Percentiles rank a stretch among this genome's conserved stretches.
phyloP scores from a whole-genome alignment of 2,797 vertebrate species.

The Acropternis orthonyx region DNA sequence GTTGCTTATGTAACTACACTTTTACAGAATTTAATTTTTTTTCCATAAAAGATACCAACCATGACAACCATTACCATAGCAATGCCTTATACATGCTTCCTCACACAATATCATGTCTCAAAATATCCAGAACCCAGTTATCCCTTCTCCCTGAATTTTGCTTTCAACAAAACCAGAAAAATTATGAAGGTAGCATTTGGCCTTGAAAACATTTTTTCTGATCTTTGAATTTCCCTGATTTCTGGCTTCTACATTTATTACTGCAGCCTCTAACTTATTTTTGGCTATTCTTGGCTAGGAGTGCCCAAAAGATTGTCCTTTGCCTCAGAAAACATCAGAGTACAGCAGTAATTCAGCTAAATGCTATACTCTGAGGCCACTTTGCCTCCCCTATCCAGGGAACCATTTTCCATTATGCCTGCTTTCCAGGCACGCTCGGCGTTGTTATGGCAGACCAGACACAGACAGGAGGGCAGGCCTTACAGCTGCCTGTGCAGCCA shows the following conservation, averaged over 20 bases:
- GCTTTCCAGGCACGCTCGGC: neutral
- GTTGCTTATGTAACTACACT: constrained; percentile 55
- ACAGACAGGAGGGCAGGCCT: accelerated
- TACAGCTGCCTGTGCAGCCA: neutral
- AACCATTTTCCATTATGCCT: neutral
- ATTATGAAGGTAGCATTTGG: neutral
- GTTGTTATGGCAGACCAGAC: neutral
- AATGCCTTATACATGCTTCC: constrained; percentile 33
- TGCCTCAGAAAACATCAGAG: neutral
- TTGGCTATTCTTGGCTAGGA: neutral
- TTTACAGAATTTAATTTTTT: neutral
- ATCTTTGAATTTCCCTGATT: neutral
- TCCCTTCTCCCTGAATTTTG: neutral
- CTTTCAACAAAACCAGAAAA: neutral
- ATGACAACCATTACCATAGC: constrained; percentile 67
- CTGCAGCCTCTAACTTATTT: neutral
- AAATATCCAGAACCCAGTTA: constrained; percentile 27
- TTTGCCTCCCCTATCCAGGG: neutral
- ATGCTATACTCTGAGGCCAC: neutral
- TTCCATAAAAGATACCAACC: constrained; percentile 57
- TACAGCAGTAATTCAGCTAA: neutral
- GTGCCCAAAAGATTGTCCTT: neutral
- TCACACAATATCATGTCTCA: neutral
- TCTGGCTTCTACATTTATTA: neutral
- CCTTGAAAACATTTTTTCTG: neutral